These are phyloP conservation scores for Clupea harengus DNA, from an alignment of 2,113 vertebrate genomes.

Conservation along the genomic window DNA sequence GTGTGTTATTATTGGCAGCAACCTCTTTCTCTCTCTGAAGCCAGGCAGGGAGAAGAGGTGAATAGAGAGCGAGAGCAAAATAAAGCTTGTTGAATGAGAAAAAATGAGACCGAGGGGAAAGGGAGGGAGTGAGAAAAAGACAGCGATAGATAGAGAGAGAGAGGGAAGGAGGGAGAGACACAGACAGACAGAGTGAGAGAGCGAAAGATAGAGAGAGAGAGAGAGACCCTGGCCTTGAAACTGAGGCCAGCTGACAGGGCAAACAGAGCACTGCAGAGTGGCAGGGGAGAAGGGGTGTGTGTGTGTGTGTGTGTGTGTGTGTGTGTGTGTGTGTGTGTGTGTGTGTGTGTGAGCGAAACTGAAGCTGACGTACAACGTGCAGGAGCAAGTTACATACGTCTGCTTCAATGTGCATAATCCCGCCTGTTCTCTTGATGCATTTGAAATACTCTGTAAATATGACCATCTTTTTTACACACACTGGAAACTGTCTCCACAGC, in stretches of 20 bases:
- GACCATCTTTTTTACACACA: neutral
- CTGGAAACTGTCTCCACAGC: neutral
- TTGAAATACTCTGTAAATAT: neutral
- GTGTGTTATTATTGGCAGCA: constrained; percentile 37
- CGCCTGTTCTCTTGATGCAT: neutral
- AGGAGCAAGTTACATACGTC: neutral
- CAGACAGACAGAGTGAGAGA: neutral
- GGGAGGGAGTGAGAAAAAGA: too few species aligned
- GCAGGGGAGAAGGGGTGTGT: neutral
- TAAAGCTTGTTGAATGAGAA: neutral
- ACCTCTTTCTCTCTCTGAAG: neutral
- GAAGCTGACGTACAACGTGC: neutral
- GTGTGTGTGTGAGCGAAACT: neutral
- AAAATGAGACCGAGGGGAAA: too few species aligned
- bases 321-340: neutral
- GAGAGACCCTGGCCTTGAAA: neutral
- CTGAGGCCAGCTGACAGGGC: neutral
- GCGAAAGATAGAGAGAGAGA: neutral
- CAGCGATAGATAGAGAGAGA: neutral
- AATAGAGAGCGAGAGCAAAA: constrained; percentile 23
- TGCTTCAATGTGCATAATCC: neutral
- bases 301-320: neutral
- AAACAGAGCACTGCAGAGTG: too few species aligned
- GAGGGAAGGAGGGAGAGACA: neutral
- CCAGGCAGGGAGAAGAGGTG: constrained; percentile 27